phyloP scores from a whole-genome alignment of 2,113 vertebrate species.

The Rhea americana region DNA sequence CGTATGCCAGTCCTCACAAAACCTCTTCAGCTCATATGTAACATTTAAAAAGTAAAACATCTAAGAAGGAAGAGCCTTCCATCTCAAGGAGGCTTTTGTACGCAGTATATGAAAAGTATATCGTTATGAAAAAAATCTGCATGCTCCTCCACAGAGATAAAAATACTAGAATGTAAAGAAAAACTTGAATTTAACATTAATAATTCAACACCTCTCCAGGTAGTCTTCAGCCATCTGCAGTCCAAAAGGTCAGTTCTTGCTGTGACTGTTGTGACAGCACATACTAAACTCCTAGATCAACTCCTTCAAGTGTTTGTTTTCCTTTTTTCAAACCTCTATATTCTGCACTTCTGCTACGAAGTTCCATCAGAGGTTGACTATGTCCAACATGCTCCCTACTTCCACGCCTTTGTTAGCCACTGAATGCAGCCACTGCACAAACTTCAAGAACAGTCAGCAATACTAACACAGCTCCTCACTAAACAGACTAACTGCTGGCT shows the following conservation, averaged over 20 bases:
- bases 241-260: conserved; percentile 13
- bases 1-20: not conserved
- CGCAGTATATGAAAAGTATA: not conserved
- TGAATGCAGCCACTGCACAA: not conserved
- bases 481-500: not conserved
- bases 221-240: conserved; percentile 45
- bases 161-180: conserved; percentile 15
- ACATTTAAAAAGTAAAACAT: not conserved
- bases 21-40: not conserved
- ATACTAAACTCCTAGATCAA: not conserved
- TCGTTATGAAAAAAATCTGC: accelerated
- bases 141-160: not conserved
- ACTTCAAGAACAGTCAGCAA: not conserved
- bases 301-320: not conserved
- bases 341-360: not conserved
- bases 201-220: conserved; percentile 53
- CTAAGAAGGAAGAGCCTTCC: not conserved
- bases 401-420: not conserved
- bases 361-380: not conserved
- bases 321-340: not conserved
- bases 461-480: not conserved
- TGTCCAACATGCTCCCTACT: not conserved
- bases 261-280: conserved; percentile 9
- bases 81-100: not conserved
- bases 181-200: not conserved